These are phyloP conservation scores for Pimephales promelas DNA, from an alignment of 2,113 vertebrate species.

Conservation along the genomic window DNA sequence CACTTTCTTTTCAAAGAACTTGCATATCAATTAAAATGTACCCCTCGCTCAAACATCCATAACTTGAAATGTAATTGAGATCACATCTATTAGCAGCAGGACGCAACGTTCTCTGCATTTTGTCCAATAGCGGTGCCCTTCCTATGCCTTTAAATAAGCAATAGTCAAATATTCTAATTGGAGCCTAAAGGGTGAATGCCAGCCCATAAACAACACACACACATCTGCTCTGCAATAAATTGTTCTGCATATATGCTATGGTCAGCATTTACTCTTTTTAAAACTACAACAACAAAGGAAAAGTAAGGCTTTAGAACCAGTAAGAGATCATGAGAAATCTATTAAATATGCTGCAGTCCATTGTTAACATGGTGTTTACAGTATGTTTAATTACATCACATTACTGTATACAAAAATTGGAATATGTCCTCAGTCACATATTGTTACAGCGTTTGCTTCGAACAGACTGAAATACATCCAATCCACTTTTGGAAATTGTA, in stretches of 20 bases:
- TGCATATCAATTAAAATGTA: conserved; percentile 8
- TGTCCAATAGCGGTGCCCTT: conserved; percentile 3
- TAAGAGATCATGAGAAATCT: not conserved
- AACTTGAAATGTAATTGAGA: not conserved
- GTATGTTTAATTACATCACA: not conserved
- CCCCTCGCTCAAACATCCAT: not conserved
- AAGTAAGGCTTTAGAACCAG: not conserved
- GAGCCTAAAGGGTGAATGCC: conserved; percentile 27
- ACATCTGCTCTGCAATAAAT: not conserved
- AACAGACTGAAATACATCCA: not conserved
- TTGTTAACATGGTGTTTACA: not conserved
- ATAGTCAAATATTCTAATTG: conserved; percentile 22
- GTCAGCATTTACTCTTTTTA: not conserved
- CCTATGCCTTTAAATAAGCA: not conserved
- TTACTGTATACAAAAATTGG: not conserved
- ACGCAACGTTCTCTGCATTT: conserved; percentile 5
- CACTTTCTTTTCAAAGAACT: not conserved
- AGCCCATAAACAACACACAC: not conserved
- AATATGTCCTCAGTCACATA: not conserved
- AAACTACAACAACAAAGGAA: not conserved
- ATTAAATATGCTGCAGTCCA: not conserved
- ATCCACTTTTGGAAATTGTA: not conserved
- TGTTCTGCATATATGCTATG: not conserved
- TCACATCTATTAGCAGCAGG: not conserved
- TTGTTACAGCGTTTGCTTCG: not conserved